These are phyloP conservation scores for Smittia aterrima DNA, from an alignment of 2,888 invertebrate genomes.

Conservation along the genomic window DNA sequence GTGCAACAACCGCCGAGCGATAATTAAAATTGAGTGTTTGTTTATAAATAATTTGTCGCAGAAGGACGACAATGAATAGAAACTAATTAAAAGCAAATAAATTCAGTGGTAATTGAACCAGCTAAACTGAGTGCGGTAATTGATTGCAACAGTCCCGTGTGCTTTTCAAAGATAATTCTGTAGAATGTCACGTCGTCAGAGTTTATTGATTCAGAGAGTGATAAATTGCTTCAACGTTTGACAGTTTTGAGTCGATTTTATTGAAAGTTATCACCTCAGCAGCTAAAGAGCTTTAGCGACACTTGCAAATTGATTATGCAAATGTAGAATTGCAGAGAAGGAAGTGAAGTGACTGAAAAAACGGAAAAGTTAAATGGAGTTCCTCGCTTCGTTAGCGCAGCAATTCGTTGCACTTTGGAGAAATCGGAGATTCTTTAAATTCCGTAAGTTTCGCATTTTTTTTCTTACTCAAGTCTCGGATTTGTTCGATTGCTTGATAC, in stretches of 20 bases:
- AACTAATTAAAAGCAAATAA: background rate
- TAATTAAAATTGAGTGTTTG: constrained; percentile 18
- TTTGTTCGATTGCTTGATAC: background rate
- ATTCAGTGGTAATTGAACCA: constrained; percentile 20
- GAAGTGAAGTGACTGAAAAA: background rate
- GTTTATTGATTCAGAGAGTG: constrained; percentile 7
- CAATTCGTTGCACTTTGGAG: constrained; percentile 25
- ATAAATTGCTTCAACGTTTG: background rate
- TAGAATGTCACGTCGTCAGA: background rate
- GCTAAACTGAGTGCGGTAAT: background rate
- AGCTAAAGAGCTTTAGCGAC: background rate
- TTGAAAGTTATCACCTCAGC: too few relatives aligned
- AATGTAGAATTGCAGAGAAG: background rate
- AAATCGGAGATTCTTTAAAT: constrained; percentile 34
- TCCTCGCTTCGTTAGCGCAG: constrained; percentile 6
- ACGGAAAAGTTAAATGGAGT: constrained; percentile 11
- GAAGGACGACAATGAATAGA: background rate
- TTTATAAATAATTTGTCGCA: background rate
- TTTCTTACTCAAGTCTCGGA: background rate
- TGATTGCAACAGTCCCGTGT: background rate
- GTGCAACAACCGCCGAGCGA: background rate
- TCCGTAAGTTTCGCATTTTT: constrained; percentile 25
- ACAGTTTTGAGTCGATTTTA: too few relatives aligned
- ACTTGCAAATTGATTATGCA: background rate
- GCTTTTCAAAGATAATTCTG: background rate